Evolutionary conservation across 2,888 invertebrate genomes (phyloP).

Genomic region (Neoascia interrupta): DNA sequence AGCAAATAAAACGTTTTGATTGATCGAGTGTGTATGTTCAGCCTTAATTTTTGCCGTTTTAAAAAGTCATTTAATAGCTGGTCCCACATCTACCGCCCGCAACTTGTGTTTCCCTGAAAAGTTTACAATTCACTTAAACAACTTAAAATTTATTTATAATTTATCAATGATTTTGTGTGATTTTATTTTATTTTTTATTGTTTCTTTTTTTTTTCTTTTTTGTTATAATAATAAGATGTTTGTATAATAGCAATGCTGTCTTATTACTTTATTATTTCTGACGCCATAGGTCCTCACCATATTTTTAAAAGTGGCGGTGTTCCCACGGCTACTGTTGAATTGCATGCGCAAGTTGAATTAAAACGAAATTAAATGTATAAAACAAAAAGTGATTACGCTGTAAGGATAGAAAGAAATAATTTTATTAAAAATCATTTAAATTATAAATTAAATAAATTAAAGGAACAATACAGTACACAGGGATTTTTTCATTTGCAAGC

Average conservation of each 20-base stretch:
- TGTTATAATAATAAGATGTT: slow-evolving; percentile 72
- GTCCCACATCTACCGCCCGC: too few relatives aligned
- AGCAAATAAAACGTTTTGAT: too few relatives aligned
- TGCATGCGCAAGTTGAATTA: slow-evolving; percentile 71
- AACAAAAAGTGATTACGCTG: slow-evolving; percentile 76
- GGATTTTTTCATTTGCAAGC: too few relatives aligned
- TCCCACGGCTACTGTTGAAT: slow-evolving; percentile 72
- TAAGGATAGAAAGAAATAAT: slow-evolving; percentile 70
- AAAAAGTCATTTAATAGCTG: too few relatives aligned
- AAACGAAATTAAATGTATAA: slow-evolving; percentile 74
- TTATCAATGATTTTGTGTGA: slow-evolving; percentile 73
- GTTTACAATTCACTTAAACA: too few relatives aligned
- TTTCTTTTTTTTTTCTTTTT: slow-evolving; percentile 54
- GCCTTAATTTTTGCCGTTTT: too few relatives aligned
- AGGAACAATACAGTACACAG: too few relatives aligned
- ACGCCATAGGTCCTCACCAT: slow-evolving; percentile 57
- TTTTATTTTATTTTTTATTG: slow-evolving; percentile 30
- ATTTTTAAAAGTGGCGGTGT: too few relatives aligned
- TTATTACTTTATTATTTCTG: slow-evolving; percentile 70
- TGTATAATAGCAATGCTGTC: slow-evolving; percentile 73
- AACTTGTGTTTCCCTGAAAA: too few relatives aligned
- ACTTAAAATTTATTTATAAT: slow-evolving; percentile 67
- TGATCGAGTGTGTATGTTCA: too few relatives aligned
- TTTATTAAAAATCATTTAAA: background rate
- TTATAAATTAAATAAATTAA: too few relatives aligned